A percentile compares a stretch with the other conserved stretches of the same genome.
Conservation (phyloP, 2,113 vertebrate species). For the Propithecus coquereli region DNA sequence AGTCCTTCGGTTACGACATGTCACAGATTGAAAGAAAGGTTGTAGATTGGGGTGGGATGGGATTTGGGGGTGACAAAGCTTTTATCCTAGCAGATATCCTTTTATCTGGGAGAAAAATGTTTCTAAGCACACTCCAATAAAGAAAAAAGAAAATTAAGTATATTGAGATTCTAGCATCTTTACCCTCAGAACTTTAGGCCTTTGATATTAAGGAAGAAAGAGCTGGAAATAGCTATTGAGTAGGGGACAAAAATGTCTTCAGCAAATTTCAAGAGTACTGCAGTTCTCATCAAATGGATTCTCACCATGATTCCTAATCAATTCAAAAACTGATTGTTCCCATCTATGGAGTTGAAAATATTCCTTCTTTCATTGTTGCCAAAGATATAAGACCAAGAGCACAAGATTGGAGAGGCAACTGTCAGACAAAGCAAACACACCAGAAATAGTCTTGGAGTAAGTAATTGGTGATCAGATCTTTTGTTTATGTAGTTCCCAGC, state of each 20-base stretch:
- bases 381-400: neutral
- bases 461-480: neutral
- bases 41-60: neutral
- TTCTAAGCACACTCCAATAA: neutral
- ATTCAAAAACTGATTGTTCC: neutral
- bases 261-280: neutral
- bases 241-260: neutral
- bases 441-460: neutral
- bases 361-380: neutral
- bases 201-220: conserved; percentile 13
- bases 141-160: conserved; percentile 37
- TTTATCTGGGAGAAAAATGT: neutral
- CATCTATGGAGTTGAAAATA: neutral
- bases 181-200: neutral
- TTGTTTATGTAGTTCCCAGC: neutral
- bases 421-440: neutral
- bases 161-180: conserved; percentile 23
- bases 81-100: neutral
- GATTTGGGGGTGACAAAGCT: neutral
- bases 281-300: conserved; percentile 29
- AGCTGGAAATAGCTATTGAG: neutral
- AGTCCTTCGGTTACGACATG: neutral
- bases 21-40: neutral
- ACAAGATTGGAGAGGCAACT: neutral
- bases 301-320: neutral